phyloP scores from a whole-genome alignment of 1,140 invertebrate genomes.

The Caenorhabditis briggsae region DNA sequence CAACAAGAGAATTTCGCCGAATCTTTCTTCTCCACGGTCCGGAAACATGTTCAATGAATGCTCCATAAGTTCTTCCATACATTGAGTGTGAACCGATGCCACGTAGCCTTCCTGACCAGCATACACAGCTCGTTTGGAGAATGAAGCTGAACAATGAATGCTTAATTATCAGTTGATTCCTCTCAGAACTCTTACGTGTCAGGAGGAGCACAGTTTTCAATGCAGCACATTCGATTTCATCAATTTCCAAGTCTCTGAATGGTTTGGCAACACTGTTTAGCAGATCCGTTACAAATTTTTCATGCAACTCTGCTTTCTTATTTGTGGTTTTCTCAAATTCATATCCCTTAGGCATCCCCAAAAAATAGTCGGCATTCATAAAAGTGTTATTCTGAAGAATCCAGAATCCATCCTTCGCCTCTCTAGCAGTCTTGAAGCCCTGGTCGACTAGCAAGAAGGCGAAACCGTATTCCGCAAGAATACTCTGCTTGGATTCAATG shows the following conservation, averaged over 20 bases:
- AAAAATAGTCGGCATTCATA: conserved; percentile 43
- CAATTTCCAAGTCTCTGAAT: conserved; percentile 26
- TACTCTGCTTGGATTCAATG: conserved; percentile 32
- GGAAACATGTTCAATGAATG: conserved; percentile 29
- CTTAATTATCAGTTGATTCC: too few species aligned
- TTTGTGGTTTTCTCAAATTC: conserved; percentile 15
- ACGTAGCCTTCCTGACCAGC: conserved; percentile 3
- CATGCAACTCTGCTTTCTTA: not conserved
- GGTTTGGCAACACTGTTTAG: conserved; percentile 1
- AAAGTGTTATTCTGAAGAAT: conserved; percentile 59
- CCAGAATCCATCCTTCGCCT: conserved; percentile 52
- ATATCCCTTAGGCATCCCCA: conserved; percentile 28
- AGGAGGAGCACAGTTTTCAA: conserved; percentile 52
- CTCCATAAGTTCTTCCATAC: conserved; percentile 21
- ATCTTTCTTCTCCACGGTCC: conserved; percentile 8
- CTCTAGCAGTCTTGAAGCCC: conserved; percentile 27
- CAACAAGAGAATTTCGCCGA: conserved; percentile 35
- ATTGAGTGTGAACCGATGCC: conserved; percentile 8
- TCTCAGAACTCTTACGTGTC: conserved; percentile 47
- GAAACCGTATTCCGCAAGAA: conserved; percentile 54
- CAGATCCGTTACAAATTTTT: conserved; percentile 34
- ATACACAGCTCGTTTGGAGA: not conserved
- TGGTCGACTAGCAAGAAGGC: conserved; percentile 61
- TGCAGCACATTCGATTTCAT: conserved; percentile 44
- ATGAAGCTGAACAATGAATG: conserved; percentile 17